Evolutionary conservation across 1,140 invertebrate species (phyloP), one percentile per base, ranked within the genome.

Genomic region (Zaprionus nigranus): DNA sequence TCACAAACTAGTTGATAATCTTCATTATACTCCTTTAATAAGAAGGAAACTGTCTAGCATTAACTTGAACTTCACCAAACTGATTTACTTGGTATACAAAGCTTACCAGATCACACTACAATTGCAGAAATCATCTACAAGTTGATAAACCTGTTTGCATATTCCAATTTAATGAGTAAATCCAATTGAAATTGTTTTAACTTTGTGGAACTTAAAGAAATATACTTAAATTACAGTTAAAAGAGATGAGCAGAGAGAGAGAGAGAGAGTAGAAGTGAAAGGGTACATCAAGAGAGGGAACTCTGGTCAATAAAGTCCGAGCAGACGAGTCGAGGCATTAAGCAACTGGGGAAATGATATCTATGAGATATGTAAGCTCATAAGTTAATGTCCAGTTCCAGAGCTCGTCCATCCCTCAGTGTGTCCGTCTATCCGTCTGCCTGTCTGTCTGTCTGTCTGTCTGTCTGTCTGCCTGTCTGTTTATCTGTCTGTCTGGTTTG

Each of bases 331-430:
- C 46, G 15, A 43, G 22, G 40, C 17, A 24, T 12, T 51, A 51
- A 51, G 46, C 46, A 51, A 51, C 46, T 51, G 46, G 60, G 59
- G 24, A 53, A 40, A 54, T 56, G 62, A 56, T 68, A 74, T 68
- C 57, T 59, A 43, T 62, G 53, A 64, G 59, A 60, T 56, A 66
- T 64, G 68, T 64, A 26, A 72, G 69, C 62, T 66, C 68, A 71
- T 76, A 64, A 72, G 69, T 72, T 72, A 72, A 72, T 72, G 62
- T 72, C 57, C 62, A 56, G 38, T 66, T 66, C 46, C 46, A 22
- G 46, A 22, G 20, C 9, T 24, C 22, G 46, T 24, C 9, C 46
- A 51, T 51, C 11, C 20, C 46, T 49, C 12, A 6, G 11, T 22
- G n/a, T 46, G 43, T 11, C 17, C n/a, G 17, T 20, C 43, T 46